These are phyloP conservation scores for Nomada ferruginata DNA, from an alignment of 2,888 invertebrate genomes.

Conservation along the genomic window DNA sequence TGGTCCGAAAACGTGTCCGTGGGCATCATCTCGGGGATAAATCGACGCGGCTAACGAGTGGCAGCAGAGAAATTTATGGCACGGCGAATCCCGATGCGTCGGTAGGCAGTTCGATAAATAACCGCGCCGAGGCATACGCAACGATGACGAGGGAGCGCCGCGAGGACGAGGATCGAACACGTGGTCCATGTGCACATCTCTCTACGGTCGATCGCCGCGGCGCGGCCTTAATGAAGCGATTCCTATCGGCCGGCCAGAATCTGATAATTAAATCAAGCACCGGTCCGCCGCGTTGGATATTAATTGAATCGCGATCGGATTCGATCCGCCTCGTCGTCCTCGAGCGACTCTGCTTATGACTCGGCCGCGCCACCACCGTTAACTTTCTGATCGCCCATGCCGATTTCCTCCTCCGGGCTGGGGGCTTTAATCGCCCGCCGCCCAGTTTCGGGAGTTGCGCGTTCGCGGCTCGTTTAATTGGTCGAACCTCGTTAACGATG, in stretches of 20 bases:
- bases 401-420: conserved; percentile 9
- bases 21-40: conserved; percentile 13
- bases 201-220: background rate
- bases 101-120: conserved; percentile 46
- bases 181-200: conserved; percentile 24
- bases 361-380: conserved; percentile 35
- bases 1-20: conserved; percentile 2
- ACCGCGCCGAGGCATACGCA: conserved; percentile 3
- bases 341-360: conserved; percentile 65
- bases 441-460: conserved; percentile 23
- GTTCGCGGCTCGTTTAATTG: conserved; percentile 45
- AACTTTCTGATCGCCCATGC: conserved; percentile 37
- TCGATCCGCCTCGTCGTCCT: conserved; percentile 67
- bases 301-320: conserved; percentile 75
- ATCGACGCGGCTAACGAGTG: conserved; percentile 39
- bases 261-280: conserved; percentile 80
- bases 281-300: conserved; percentile 68
- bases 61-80: conserved; percentile 33
- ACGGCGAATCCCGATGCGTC: conserved; percentile 19
- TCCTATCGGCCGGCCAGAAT: conserved; percentile 77
- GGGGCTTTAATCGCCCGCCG: conserved; percentile 23
- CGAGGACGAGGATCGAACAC: conserved; percentile 44
- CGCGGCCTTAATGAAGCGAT: conserved; percentile 77
- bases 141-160: conserved; percentile 30
- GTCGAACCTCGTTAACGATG: conserved; percentile 34